Conservation (phyloP, 2,113 vertebrate genomes). For the Cyprinodon brontotheroides region DNA sequence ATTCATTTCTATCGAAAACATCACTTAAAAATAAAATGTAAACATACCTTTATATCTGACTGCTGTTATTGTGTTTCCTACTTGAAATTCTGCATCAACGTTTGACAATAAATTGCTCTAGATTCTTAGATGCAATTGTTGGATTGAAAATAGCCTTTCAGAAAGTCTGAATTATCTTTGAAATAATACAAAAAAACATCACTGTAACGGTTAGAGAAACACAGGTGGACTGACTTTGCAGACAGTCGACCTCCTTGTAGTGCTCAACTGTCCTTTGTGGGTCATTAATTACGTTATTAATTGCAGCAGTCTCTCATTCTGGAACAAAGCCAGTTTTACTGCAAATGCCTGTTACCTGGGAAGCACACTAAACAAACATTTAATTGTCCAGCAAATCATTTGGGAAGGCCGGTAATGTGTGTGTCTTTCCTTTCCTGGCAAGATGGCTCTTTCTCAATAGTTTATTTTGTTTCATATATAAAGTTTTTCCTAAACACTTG, state of each 20-base stretch:
- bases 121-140: too few relatives aligned
- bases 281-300: slow-evolving; percentile 1
- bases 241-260: not conserved
- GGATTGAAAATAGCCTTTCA: too few relatives aligned
- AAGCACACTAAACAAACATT: not conserved
- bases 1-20: too few relatives aligned
- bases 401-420: not conserved
- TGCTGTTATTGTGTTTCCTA: too few relatives aligned
- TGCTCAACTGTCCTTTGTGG: not conserved
- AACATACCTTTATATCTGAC: too few relatives aligned
- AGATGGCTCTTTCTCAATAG: not conserved
- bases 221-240: not conserved
- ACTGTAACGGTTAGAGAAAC: not conserved
- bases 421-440: not conserved
- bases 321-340: not conserved
- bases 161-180: too few relatives aligned
- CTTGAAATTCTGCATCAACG: too few relatives aligned
- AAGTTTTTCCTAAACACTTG: not conserved
- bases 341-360: not conserved
- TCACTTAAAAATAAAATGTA: too few relatives aligned
- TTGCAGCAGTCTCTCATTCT: not conserved
- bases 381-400: not conserved
- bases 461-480: not conserved
- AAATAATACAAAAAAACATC: too few relatives aligned
- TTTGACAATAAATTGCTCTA: too few relatives aligned